Base-by-base conservation (phyloP, 2,113 vertebrate genomes). In the Bombycilla garrulus region DNA sequence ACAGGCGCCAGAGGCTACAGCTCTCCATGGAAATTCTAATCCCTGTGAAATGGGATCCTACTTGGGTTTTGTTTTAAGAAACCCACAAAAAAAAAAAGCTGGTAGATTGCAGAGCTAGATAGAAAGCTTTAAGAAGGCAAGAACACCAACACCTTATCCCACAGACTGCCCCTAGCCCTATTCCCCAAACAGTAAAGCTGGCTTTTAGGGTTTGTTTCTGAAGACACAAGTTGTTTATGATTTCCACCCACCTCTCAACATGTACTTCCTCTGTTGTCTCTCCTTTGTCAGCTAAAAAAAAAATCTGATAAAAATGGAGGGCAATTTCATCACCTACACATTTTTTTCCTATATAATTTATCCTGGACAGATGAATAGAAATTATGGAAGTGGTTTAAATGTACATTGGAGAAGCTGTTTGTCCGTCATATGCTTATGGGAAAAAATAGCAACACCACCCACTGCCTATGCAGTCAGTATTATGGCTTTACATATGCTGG, bases 21-120 rank as follows among this genome's bases (percentile, higher is more conserved):
- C 76, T 97, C 69, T 90, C 96, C 88, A 86, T 96, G 95, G 96
- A 96, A 97, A 97, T 93, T 88, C 79, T 93, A 90, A 95, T 93
- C 90, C 64, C 69, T 90, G 64, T 62, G 69, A 96, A 95, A 97
- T 26, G 64, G 69, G 82, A 94, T 92, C 82, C 74, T 23, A 12
- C 40, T 57, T 90, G 66, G 47, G 2, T 92, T 94, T 81, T 93
- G 74, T 77, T 95, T 90, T 29, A 92, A 88, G 88, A 93, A 96
- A 81, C 51, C 28, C 79, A 53, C 26, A 57, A 84, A 94, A 95
- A 93, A 56, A 42, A 42, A 42, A 12, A 93, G 60, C 80, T 38
- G 47, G 82, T 47, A 78, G 69, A 88, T 92, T 0, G 1, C 24
- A 86, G 84, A 80, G 47, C 58, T 56, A 77, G 81, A 93, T 92